Evolutionary conservation across 2,888 invertebrate genomes (phyloP).

Genomic region (Scrobipalpa costella): DNA sequence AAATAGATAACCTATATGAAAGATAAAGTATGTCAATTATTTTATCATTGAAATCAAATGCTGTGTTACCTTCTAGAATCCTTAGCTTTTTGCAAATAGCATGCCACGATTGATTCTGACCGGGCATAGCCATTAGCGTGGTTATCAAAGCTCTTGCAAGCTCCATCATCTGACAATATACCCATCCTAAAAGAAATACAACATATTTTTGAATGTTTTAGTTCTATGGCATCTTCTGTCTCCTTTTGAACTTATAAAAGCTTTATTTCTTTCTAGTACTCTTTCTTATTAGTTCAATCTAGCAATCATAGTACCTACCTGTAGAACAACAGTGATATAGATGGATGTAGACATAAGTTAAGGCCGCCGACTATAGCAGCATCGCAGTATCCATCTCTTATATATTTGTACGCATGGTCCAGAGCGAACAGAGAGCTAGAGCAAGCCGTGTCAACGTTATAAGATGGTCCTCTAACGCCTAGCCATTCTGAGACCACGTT

Average conservation of each 20-base stretch:
- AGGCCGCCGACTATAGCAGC: conserved; percentile 78
- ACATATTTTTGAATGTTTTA: too few relatives aligned
- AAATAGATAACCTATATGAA: too few relatives aligned
- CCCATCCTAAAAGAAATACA: conserved; percentile 64
- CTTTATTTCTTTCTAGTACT: too few relatives aligned
- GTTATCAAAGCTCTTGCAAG: conserved; percentile 90
- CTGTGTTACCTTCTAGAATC: conserved; percentile 19
- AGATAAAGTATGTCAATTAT: neutral
- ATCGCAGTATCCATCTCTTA: conserved; percentile 33
- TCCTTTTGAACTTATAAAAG: too few relatives aligned
- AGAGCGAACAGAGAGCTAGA: conserved; percentile 33
- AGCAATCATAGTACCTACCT: too few relatives aligned
- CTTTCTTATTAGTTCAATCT: too few relatives aligned
- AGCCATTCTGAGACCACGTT: conserved; percentile 57
- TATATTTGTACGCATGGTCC: conserved; percentile 30
- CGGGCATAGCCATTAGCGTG: conserved; percentile 85
- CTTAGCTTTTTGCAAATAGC: conserved; percentile 80
- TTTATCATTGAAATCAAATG: too few relatives aligned
- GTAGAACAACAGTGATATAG: conserved; percentile 59
- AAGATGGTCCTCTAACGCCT: conserved; percentile 36
- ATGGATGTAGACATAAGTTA: conserved; percentile 75
- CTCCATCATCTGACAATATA: conserved; percentile 86
- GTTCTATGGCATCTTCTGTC: too few relatives aligned
- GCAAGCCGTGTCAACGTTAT: conserved; percentile 34
- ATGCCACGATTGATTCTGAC: conserved; percentile 82